phyloP scores from a whole-genome alignment of 2,113 vertebrate species.

The Chaetura pelagica region DNA sequence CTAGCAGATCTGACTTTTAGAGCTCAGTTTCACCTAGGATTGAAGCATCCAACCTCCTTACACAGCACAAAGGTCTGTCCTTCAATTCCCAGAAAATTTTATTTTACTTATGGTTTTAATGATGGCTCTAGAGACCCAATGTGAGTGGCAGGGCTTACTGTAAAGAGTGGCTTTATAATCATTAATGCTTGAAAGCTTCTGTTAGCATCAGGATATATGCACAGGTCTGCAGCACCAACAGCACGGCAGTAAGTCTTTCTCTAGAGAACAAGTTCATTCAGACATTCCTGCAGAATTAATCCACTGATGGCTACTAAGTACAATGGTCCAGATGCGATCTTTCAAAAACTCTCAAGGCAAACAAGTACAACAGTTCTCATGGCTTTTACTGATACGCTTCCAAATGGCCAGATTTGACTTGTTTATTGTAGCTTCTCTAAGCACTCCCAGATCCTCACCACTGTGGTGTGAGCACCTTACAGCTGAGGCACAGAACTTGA shows the following conservation, averaged over 20 bases:
- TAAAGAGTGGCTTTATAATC: not conserved
- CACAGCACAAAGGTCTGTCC: not conserved
- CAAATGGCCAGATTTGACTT: not conserved
- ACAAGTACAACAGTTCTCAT: not conserved
- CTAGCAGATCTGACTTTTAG: not conserved
- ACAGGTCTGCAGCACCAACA: not conserved
- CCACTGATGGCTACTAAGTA: not conserved
- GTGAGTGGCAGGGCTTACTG: not conserved
- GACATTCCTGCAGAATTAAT: not conserved
- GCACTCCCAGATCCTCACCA: not conserved
- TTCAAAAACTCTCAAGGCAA: not conserved
- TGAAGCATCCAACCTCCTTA: not conserved
- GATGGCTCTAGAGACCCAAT: not conserved
- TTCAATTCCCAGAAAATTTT: not conserved
- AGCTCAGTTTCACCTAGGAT: not conserved
- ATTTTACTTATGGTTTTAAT: not conserved
- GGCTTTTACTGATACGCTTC: not conserved
- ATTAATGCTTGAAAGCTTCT: not conserved
- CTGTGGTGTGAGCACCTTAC: accelerated
- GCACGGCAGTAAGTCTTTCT: not conserved
- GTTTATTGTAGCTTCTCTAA: not conserved
- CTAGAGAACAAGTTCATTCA: not conserved
- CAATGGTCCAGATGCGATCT: not conserved
- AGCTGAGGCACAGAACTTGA: not conserved
- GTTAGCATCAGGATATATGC: not conserved